Conservation (phyloP, 2,113 vertebrate genomes). For the Cariama cristata region DNA sequence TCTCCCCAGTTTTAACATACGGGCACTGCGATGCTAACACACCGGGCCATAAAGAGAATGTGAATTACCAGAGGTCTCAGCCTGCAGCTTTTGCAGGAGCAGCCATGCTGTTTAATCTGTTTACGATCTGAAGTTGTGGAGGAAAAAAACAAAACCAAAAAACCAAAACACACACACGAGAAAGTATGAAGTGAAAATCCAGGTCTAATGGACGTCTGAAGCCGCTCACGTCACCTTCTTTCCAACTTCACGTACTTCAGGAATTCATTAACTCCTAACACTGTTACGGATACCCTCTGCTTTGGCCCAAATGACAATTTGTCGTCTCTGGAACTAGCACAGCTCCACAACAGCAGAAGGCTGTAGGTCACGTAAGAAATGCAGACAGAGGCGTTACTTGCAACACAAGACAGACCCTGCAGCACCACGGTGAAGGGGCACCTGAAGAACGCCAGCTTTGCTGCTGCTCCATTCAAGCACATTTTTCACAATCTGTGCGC, state of each 20-base stretch:
- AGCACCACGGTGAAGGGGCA: not conserved
- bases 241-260: not conserved
- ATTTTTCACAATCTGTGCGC: rapidly evolving
- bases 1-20: not conserved
- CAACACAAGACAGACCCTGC: not conserved
- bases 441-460: not conserved
- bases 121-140: not conserved
- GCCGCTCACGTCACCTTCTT: not conserved
- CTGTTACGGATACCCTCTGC: not conserved
- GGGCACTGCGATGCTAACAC: not conserved
- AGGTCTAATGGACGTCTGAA: not conserved
- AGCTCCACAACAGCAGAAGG: not conserved
- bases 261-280: not conserved
- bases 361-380: not conserved
- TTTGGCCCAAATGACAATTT: not conserved
- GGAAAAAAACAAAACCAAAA: not conserved
- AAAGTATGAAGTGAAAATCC: not conserved
- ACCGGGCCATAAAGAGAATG: rapidly evolving
- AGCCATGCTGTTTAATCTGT: not conserved
- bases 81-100: not conserved
- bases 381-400: not conserved
- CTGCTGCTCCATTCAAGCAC: not conserved
- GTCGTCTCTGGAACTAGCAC: not conserved
- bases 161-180: not conserved
- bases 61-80: not conserved